Conservation (phyloP, 2,797 vertebrate genomes). For the Tragelaphus oryx region DNA sequence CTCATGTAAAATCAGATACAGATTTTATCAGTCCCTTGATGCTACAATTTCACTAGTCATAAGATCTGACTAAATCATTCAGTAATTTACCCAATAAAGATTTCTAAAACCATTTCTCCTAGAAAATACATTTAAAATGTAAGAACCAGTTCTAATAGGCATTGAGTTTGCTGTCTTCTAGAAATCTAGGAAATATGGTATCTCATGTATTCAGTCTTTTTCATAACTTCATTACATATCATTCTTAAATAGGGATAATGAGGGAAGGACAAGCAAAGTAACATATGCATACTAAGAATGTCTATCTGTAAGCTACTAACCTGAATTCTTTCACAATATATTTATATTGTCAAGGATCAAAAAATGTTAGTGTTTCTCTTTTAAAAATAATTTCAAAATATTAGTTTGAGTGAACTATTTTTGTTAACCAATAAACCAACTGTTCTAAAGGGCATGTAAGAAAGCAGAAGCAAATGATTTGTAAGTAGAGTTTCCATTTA, state of each 20-base stretch:
- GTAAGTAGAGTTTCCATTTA: slow-evolving; percentile 70
- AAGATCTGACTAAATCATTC: neutral
- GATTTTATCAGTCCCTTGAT: neutral
- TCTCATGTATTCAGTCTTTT: neutral
- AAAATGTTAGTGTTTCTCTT: slow-evolving; percentile 74
- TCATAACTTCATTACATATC: neutral
- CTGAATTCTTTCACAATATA: slow-evolving; percentile 72
- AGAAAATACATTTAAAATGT: slow-evolving; percentile 28
- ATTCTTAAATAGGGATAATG: slow-evolving; percentile 54
- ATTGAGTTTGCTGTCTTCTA: neutral
- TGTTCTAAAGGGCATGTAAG: slow-evolving; percentile 66
- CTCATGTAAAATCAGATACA: neutral
- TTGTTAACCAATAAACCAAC: slow-evolving; percentile 78
- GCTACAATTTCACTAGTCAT: neutral
- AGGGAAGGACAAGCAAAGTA: slow-evolving; percentile 61
- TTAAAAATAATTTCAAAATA: slow-evolving; percentile 77
- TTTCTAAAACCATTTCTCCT: neutral
- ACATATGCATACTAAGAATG: slow-evolving; percentile 56
- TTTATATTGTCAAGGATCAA: slow-evolving; percentile 77
- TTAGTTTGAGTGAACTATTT: slow-evolving; percentile 75
- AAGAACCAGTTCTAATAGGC: neutral
- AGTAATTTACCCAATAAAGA: neutral
- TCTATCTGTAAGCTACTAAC: slow-evolving; percentile 54
- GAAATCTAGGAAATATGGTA: neutral
- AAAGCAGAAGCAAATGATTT: slow-evolving; percentile 74